phyloP scores from a whole-genome alignment of 2,888 invertebrate genomes.

The Mimas tiliae region DNA sequence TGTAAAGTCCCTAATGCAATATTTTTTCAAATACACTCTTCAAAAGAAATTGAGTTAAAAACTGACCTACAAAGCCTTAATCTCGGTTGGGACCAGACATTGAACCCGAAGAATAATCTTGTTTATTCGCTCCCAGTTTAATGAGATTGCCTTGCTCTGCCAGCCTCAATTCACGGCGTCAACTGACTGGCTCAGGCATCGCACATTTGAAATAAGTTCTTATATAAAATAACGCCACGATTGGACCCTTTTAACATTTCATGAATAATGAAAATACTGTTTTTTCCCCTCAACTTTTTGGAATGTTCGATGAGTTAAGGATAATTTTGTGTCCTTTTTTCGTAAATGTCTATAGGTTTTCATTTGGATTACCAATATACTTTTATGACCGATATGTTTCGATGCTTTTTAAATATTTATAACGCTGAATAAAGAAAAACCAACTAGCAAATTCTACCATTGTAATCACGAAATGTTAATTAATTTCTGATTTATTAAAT shows the following conservation, averaged over 20 bases:
- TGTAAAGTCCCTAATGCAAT: constrained; percentile 17
- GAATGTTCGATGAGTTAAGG: background rate
- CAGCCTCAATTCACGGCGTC: constrained; percentile 30
- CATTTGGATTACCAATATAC: too few species aligned
- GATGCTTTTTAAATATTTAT: background rate
- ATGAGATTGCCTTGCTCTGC: constrained; percentile 52
- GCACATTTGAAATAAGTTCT: constrained; percentile 23
- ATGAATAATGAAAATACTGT: constrained; percentile 11
- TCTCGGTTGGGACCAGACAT: constrained; percentile 43
- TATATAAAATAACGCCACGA: constrained; percentile 11
- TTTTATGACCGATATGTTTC: background rate
- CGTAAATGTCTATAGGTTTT: background rate
- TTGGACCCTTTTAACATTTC: constrained; percentile 6
- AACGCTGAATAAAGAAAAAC: too few species aligned
- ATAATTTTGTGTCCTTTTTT: background rate
- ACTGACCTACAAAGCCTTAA: constrained; percentile 47
- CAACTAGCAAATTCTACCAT: too few species aligned
- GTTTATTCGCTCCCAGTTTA: constrained; percentile 55
- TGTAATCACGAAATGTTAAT: too few species aligned
- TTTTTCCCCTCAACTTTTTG: constrained; percentile 7
- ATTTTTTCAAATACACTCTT: constrained; percentile 26
- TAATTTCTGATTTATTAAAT: too few species aligned
- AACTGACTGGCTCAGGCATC: background rate
- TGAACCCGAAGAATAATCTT: constrained; percentile 50
- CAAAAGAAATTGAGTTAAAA: constrained; percentile 53